Conservation (phyloP, 2,888 invertebrate genomes). For the Apotomis betuletana region DNA sequence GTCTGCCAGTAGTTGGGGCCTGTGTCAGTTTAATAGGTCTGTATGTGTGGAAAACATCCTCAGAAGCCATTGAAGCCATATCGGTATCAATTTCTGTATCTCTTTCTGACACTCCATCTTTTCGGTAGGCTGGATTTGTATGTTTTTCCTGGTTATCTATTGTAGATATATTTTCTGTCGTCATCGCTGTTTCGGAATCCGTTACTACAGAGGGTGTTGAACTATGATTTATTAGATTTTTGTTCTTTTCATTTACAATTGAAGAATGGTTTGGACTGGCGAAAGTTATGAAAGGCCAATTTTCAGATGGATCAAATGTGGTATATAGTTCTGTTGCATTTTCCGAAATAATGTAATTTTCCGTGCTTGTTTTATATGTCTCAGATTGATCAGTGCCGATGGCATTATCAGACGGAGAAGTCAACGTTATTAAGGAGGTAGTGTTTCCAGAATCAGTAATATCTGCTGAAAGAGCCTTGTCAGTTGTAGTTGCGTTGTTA, state of each 20-base stretch:
- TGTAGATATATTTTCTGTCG: background rate
- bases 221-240: background rate
- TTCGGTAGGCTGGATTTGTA: background rate
- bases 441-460: background rate
- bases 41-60: constrained; percentile 1
- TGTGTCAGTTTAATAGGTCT: background rate
- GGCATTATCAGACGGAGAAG: background rate
- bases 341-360: background rate
- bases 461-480: background rate
- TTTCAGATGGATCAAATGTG: background rate
- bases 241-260: background rate
- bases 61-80: constrained; percentile 3
- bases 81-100: constrained; percentile 20
- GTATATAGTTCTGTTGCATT: background rate
- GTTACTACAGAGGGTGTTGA: background rate
- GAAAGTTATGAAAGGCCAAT: constrained; percentile 4
- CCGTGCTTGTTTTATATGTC: background rate
- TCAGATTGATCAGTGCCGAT: background rate
- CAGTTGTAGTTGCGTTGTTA: background rate
- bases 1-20: background rate
- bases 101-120: background rate
- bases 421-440: background rate
- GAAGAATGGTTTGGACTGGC: background rate
- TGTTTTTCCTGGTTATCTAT: background rate
- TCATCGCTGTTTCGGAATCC: background rate